Evolutionary conservation across 1,140 invertebrate species (phyloP), one percentile per base, ranked within the genome.

Genomic region (Drosophila nebulosa): DNA sequence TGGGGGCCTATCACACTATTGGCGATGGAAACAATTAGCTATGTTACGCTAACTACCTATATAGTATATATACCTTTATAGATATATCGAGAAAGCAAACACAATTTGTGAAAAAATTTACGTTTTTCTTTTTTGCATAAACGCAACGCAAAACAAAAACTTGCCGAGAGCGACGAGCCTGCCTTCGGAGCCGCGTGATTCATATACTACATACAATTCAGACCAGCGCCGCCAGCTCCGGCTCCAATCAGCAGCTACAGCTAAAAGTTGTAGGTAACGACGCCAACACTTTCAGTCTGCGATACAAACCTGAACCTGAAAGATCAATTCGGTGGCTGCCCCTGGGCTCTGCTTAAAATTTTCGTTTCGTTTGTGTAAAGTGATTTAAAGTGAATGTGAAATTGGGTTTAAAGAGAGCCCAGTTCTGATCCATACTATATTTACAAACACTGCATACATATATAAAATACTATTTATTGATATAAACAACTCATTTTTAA

Each of bases 291-390:
- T 74, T 86, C 83, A 89, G 84, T 89, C 84, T 58, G 53, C 75
- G 66, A 76, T 64, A 77, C 63, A 75, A 78, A 76, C 84, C 67
- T 74, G 75, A 88, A 81, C 78, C 79, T 61, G 75, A 63, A 76
- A 79, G 83, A 88, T 88, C 83, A 71, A 71, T 72, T 68, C 71
- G 74, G 53, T 74, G 81, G 66, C n/a, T 60, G 35, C 6, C 39
- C 7, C 16, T 36, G 56, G 16, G n/a, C 32, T 10, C 55, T 27
- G 51, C 27, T 53, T 74, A 74, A 42, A 30, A 7, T 42, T 42
- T 42, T 42, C 14, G 14, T 16, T 46, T 18, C 18, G 39, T 46
- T 46, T 21, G 16, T 21, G 39, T 46, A n/a, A 46, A 46, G 39
- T 46, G 39, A 36, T 36, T 36, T n/a, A 36, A 46, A 21, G 39